Conservation (phyloP, 1,140 invertebrate genomes). For the Andrena cerasifolii region DNA sequence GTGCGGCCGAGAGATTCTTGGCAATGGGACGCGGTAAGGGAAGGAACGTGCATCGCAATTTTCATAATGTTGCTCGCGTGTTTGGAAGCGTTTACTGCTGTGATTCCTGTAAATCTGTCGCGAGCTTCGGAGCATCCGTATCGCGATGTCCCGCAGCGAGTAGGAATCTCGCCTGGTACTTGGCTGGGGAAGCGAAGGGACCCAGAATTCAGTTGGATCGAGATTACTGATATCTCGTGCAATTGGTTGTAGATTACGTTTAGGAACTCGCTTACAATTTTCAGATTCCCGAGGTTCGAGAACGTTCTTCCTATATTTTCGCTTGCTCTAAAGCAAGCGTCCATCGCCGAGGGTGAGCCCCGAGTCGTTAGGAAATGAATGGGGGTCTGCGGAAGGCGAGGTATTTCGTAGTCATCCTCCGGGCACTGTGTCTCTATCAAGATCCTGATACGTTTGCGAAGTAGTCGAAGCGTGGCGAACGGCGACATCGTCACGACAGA, state of each 20-base stretch:
- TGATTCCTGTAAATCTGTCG: background rate
- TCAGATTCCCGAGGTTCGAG: too few relatives aligned
- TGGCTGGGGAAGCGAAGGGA: too few relatives aligned
- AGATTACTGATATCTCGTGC: too few relatives aligned
- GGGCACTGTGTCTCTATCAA: background rate
- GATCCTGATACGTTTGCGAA: constrained; percentile 8
- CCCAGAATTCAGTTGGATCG: too few relatives aligned
- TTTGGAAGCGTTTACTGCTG: background rate
- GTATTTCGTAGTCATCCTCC: background rate
- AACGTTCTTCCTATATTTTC: background rate
- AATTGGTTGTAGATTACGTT: too few relatives aligned
- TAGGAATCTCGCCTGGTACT: too few relatives aligned
- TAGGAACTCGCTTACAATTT: too few relatives aligned
- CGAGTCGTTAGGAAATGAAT: background rate
- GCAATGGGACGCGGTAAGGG: background rate
- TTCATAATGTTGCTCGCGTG: background rate
- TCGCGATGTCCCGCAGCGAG: too few relatives aligned
- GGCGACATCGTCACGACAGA: constrained; percentile 18
- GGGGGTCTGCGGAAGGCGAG: background rate
- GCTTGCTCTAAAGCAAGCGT: background rate
- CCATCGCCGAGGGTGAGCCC: background rate
- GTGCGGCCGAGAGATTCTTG: background rate
- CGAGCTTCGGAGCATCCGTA: too few relatives aligned
- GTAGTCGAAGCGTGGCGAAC: constrained; percentile 26
- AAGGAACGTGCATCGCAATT: background rate